Base-by-base conservation (phyloP, 2,888 invertebrate genomes). In the Pristionchus fissidentatus region DNA sequence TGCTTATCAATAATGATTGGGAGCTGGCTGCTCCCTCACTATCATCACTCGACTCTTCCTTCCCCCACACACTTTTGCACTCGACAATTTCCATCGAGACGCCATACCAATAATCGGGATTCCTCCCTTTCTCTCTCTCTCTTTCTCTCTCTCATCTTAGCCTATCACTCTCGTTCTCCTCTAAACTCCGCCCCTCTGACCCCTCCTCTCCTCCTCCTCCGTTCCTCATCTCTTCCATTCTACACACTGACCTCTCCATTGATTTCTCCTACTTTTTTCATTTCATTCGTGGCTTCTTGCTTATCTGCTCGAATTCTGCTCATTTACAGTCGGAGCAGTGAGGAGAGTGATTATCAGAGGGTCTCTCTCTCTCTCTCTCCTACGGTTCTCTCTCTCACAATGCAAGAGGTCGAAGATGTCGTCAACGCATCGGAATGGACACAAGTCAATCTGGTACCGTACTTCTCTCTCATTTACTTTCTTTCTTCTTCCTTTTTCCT, bases 1-100 rank as follows among this genome's bases (percentile, higher is more conserved):
- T 66, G 70, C 70, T 70, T 70, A 70, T 70, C 70, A 70, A 70
- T 70, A 70, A 70, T 70, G 70, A 70, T 70, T 70, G 70, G 70
- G 70, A 70, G 70, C 70, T 70, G 41, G 22, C 70, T n/a, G 70
- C 70, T 70, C 70, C 70, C 70, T 70, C 70, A 70, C 70, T 70
- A 70, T 70, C 70, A 70, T n/a, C 43, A 41, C 70, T 35, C 43
- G 29, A 32, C 70, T 41, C 70, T 43, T 70, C 75, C 19, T 19
- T 49, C 10, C 49, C 19, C 19, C 49, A 49, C 19, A 8, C 49
- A 49, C 49, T 49, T 52, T 43, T 75, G 46, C 32, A 75, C 75
- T 46, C 32, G 13, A 8, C 49, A 10, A 49, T 49, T 49, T 49
- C 49, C 19, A 8, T 49, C 75, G n/a, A 35, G 35, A 22, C 35